Evolutionary conservation across 2,113 vertebrate genomes (phyloP).

Genomic region (Microcebus ravelobensis): DNA sequence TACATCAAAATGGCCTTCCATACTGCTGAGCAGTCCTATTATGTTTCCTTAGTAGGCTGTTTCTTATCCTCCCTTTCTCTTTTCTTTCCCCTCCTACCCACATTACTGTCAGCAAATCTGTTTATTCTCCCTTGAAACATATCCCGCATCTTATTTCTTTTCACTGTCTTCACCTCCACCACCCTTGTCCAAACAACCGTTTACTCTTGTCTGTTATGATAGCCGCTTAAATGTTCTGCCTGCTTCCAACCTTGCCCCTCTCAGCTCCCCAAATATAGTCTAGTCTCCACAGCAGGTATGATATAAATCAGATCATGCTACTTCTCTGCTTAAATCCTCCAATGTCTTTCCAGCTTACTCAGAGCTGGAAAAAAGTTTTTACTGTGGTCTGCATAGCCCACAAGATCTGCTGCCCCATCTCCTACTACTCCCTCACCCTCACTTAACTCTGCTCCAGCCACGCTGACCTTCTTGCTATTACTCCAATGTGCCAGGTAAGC

Average conservation of each 20-base stretch:
- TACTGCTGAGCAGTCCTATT: not conserved
- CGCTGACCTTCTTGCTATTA: not conserved
- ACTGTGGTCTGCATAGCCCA: not conserved
- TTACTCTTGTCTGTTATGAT: not conserved
- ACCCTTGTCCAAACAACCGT: not conserved
- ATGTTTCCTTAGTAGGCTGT: not conserved
- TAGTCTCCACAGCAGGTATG: not conserved
- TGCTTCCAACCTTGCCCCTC: not conserved
- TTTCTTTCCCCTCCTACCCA: not conserved
- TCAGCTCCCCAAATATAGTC: not conserved
- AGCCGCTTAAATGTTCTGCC: not conserved
- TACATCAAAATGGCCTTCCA: not conserved
- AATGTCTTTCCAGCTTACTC: not conserved
- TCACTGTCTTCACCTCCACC: not conserved
- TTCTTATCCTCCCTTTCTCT: not conserved
- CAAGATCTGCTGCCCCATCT: accelerated
- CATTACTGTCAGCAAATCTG: not conserved
- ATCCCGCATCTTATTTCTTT: not conserved
- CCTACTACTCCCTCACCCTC: too few species aligned
- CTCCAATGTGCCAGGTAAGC: not conserved
- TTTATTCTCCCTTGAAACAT: not conserved
- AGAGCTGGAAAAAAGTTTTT: not conserved
- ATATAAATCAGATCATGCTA: not conserved
- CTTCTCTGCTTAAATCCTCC: not conserved
- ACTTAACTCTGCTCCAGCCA: not conserved